Evolutionary conservation across 1,140 invertebrate species (phyloP).

Genomic region (Anagrus nilaparvatae): DNA sequence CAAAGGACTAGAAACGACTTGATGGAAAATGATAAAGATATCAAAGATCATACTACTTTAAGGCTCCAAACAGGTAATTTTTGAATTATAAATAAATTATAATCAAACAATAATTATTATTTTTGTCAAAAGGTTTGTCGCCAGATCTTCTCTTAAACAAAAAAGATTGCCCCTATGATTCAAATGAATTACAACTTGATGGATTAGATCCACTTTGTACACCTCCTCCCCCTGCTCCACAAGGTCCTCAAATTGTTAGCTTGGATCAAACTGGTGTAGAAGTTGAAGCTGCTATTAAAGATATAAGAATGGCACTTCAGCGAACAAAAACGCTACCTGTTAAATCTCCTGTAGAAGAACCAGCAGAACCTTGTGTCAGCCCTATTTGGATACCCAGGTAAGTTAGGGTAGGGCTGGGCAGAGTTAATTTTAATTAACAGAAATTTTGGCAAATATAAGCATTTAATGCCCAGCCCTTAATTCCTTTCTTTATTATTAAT

Average conservation of each 20-base stretch:
- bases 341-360: constrained; percentile 38
- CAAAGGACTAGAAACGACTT: constrained; percentile 45
- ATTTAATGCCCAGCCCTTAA: neutral
- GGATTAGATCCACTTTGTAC: constrained; percentile 56
- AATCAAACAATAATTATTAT: neutral
- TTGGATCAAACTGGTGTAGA: constrained; percentile 31
- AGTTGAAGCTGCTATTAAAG: constrained; percentile 70
- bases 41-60: too few relatives aligned
- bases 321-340: constrained; percentile 59
- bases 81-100: neutral
- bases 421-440: neutral
- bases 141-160: constrained; percentile 42
- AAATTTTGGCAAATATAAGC: neutral
- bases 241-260: constrained; percentile 40
- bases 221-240: constrained; percentile 58
- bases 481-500: neutral
- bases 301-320: constrained; percentile 68
- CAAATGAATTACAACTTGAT: constrained; percentile 47
- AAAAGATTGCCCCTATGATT: constrained; percentile 40
- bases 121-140: constrained; percentile 27
- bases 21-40: constrained; percentile 27
- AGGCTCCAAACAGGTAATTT: constrained; percentile 15
- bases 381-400: constrained; percentile 60
- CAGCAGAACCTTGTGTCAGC: constrained; percentile 39
- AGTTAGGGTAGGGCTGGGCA: constrained; percentile 11